Evolutionary conservation across 2,797 vertebrate genomes (phyloP).

Genomic region (Myiothlypis chrysogaster): DNA sequence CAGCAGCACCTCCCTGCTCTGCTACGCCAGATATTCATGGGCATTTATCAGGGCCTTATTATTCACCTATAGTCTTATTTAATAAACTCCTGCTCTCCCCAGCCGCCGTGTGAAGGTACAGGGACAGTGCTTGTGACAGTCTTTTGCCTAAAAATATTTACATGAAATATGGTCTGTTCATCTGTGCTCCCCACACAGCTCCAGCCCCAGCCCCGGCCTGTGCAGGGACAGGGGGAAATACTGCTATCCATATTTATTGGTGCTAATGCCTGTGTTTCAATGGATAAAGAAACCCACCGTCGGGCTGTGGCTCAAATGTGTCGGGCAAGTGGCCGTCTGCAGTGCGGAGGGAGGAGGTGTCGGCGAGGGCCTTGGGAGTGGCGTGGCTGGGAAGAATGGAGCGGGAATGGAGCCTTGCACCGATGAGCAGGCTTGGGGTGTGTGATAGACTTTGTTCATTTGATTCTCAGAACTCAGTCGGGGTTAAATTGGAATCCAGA

Average conservation of each 20-base stretch:
- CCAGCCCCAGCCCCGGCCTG: not conserved
- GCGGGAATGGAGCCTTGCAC: constrained; percentile 83
- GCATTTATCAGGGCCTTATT: constrained; percentile 2
- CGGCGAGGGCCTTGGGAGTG: constrained; percentile 86
- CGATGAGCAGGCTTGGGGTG: constrained; percentile 90
- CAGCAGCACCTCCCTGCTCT: not conserved
- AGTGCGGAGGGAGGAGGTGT: constrained; percentile 79
- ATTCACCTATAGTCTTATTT: not conserved
- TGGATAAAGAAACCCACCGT: constrained; percentile 70
- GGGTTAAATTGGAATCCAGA: constrained; percentile 99
- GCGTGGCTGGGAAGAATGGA: constrained; percentile 86
- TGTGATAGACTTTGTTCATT: constrained; percentile 95
- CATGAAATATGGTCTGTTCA: not conserved
- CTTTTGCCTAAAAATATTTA: not conserved
- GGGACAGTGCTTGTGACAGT: not conserved
- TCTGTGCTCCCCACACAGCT: not conserved
- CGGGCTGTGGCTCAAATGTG: constrained; percentile 60
- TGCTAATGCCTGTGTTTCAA: constrained; percentile 58
- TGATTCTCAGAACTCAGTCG: constrained; percentile 99
- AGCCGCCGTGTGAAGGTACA: not conserved
- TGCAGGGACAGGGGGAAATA: not conserved
- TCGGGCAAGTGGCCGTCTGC: constrained; percentile 65
- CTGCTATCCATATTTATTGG: constrained; percentile 66
- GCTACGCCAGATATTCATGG: not conserved
- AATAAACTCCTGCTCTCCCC: not conserved